Conservation (phyloP, 2,888 invertebrate genomes). For the Lithophane semibrunnea region DNA sequence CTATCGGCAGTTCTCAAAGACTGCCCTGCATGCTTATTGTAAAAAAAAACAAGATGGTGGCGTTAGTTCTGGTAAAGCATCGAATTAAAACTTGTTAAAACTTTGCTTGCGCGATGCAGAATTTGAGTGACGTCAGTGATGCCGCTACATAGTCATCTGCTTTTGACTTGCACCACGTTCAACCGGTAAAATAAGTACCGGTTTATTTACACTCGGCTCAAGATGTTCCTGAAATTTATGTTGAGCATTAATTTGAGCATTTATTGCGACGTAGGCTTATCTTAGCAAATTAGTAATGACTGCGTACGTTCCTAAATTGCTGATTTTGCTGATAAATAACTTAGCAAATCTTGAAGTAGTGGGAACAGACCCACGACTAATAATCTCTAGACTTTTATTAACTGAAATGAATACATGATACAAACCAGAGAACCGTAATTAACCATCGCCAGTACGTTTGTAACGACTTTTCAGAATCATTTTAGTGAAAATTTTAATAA, state of each 20-base stretch:
- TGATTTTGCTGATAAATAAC: background rate
- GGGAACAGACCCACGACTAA: too few relatives aligned
- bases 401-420: background rate
- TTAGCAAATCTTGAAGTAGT: background rate
- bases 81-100: too few relatives aligned
- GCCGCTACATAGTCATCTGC: background rate
- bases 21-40: too few relatives aligned
- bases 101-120: too few relatives aligned
- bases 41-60: too few relatives aligned
- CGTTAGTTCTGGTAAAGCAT: too few relatives aligned
- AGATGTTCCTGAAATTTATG: constrained; percentile 61
- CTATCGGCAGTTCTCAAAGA: too few relatives aligned
- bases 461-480: background rate
- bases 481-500: background rate
- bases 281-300: constrained; percentile 55
- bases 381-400: background rate
- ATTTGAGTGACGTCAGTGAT: too few relatives aligned
- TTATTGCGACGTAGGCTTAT: constrained; percentile 60
- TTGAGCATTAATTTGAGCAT: constrained; percentile 59
- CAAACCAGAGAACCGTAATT: background rate
- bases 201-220: constrained; percentile 64
- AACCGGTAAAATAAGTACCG: constrained; percentile 59
- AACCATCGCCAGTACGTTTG: background rate
- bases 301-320: background rate
- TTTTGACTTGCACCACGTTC: constrained; percentile 31